phyloP scores from a whole-genome alignment of 2,888 invertebrate species.

The Crocallis elinguaria region DNA sequence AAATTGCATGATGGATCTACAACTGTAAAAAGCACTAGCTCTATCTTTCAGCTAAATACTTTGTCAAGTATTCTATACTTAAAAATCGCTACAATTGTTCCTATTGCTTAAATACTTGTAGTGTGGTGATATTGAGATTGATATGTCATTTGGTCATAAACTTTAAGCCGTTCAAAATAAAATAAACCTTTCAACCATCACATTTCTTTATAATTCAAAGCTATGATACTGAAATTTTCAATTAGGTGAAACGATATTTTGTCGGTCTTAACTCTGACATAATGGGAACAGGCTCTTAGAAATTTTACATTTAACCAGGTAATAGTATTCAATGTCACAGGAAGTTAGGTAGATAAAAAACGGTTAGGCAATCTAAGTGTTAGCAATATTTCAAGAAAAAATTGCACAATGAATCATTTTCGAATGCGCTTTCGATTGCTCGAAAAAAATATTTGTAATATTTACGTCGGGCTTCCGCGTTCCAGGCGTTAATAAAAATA shows the following conservation, averaged over 20 bases:
- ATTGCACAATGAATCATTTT: constrained; percentile 18
- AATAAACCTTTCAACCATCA: no score
- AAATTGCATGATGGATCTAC: no score
- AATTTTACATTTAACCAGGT: constrained; percentile 18
- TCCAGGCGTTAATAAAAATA: constrained; percentile 5
- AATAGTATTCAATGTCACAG: constrained; percentile 36
- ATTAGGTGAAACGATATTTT: neutral
- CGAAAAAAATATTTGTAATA: constrained; percentile 10
- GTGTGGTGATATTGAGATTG: no score
- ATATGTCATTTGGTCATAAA: no score
- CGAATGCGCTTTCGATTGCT: constrained; percentile 17
- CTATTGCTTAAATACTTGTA: no score
- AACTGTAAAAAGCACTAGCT: no score
- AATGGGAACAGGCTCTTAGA: neutral
- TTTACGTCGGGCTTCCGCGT: constrained; percentile 14
- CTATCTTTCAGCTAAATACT: no score
- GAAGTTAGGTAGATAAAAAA: constrained; percentile 29
- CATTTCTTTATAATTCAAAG: no score
- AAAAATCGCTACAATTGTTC: no score
- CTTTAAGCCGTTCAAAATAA: no score
- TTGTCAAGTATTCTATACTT: no score
- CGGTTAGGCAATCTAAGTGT: constrained; percentile 19
- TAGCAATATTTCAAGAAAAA: constrained; percentile 15
- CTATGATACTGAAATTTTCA: no score
- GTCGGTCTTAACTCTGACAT: constrained; percentile 2